Evolutionary conservation across 2,888 invertebrate genomes (phyloP).

Genomic region (Drosophila neutralis): DNA sequence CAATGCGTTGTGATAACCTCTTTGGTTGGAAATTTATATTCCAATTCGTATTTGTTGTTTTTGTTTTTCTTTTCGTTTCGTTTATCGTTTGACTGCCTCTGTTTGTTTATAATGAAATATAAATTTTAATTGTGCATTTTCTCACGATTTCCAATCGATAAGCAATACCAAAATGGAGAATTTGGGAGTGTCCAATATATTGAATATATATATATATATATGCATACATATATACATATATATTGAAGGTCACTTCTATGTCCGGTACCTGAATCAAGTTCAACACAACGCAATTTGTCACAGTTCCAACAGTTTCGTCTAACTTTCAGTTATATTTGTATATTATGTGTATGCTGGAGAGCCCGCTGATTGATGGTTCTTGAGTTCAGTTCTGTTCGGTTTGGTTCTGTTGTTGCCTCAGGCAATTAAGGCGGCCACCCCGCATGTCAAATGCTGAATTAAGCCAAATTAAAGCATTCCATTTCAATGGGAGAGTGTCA

Average conservation of each 20-base stretch:
- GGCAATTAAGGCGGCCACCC: conserved; percentile 76
- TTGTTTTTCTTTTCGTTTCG: neutral
- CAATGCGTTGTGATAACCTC: conserved; percentile 69
- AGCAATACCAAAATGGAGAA: conserved; percentile 32
- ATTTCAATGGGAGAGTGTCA: conserved; percentile 78
- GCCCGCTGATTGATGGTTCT: conserved; percentile 39
- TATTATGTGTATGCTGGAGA: neutral
- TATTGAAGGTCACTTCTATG: conserved; percentile 44
- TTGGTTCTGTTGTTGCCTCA: conserved; percentile 25
- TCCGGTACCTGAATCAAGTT: conserved; percentile 36
- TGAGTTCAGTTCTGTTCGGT: conserved; percentile 28
- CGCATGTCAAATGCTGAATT: conserved; percentile 77
- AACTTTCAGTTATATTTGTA: conserved; percentile 22
- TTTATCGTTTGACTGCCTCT: conserved; percentile 10
- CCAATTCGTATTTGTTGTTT: conserved; percentile 20
- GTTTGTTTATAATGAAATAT: conserved; percentile 59
- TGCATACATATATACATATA: neutral
- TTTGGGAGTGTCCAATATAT: conserved; percentile 19
- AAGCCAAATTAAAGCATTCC: conserved; percentile 78
- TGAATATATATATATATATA: neutral
- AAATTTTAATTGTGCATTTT: conserved; percentile 72
- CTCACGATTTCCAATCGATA: conserved; percentile 70
- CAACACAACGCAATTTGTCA: conserved; percentile 45
- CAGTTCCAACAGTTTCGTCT: neutral
- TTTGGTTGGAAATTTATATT: conserved; percentile 53